phyloP scores from a whole-genome alignment of 2,888 invertebrate genomes.

The Dimorphilus gyrociliatus region DNA sequence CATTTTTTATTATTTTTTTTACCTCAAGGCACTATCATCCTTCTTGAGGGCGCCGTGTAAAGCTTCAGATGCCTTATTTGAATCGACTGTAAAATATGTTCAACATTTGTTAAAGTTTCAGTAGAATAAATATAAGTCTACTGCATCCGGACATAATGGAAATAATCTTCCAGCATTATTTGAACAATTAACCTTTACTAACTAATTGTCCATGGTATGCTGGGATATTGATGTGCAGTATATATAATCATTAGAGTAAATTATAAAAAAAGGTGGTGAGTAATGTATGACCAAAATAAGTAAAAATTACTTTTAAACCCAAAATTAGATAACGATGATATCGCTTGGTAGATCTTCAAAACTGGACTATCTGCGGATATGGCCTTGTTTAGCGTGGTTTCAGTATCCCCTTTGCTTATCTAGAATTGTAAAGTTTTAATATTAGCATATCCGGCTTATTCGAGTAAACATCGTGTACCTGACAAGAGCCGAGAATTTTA shows the following conservation, averaged over 20 bases:
- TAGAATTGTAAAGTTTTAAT: constrained; percentile 10
- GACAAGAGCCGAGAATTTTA: constrained; percentile 41
- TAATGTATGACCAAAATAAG: not conserved
- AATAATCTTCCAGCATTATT: too few species aligned
- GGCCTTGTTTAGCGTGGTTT: constrained; percentile 43
- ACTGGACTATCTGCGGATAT: constrained; percentile 52
- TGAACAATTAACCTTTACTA: too few species aligned
- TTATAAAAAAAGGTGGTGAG: too few species aligned
- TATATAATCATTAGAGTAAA: too few species aligned
- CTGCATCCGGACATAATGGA: too few species aligned
- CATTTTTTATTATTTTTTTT: constrained; percentile 1
- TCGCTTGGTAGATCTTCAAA: constrained; percentile 50
- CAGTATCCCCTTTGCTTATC: constrained; percentile 17
- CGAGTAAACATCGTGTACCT: constrained; percentile 11
- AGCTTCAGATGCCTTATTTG: constrained; percentile 52
- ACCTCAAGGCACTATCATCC: constrained; percentile 33
- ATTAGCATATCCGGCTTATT: not conserved
- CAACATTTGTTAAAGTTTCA: too few species aligned
- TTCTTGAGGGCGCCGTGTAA: constrained; percentile 61
- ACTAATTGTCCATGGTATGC: too few species aligned
- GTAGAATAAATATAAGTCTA: too few species aligned
- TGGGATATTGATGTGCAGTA: too few species aligned
- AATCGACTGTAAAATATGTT: constrained; percentile 23
- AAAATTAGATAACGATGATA: constrained; percentile 51
- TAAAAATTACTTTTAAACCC: constrained; percentile 43